Base-by-base conservation (phyloP, 2,797 vertebrate species). In the Takifugu rubripes region DNA sequence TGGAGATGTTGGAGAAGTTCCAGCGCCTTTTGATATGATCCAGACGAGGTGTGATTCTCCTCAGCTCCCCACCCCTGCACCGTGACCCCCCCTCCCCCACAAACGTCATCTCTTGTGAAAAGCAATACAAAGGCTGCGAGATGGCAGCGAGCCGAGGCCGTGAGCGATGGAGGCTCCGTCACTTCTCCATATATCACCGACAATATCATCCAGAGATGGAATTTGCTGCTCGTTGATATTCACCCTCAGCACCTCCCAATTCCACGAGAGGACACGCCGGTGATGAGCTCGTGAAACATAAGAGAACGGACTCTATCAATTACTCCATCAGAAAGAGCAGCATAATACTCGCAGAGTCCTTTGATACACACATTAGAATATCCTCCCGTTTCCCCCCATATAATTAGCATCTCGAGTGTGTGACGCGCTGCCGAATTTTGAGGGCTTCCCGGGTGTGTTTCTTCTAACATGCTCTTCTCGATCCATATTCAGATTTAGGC, bases 21-120 rank as follows among this genome's bases (percentile, higher is more conserved):
- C 58, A 48, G 77, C 55, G 81, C 68, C 75, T 84, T 56, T 25
- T 70, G 49, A 81, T 10, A 33, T 33, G 33, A 33, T 33, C 74
- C 84, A 83, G 84, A 87, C 82, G 77, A 75, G 84, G 72, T 82
- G 69, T 59, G 59, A 21, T 55, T 45, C 61, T 66, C 29, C 44
- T 63, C 24, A 3, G 29, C 49, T 44, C 61, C 65, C 52, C 54
- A 40, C 25, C 67, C 54, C 67, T 56, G 45, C 56, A 52, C 54
- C 71, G 59, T 66, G 53, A 70, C 78, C 65, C 54, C 16, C 15
- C 57, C 33, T 61, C 54, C 16, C 25, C 15, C 57, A 29, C 60
- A 2, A 73, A 61, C 49, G 47, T 47, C 24, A 15, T n/a, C 46
- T 56, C 40, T 42, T 11, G 43, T 36, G 47, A 59, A 60, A 62